Percentiles rank a stretch among this genome's conserved stretches.
phyloP scores from a whole-genome alignment of 2,797 vertebrate species.

The Glyptemys insculpta region DNA sequence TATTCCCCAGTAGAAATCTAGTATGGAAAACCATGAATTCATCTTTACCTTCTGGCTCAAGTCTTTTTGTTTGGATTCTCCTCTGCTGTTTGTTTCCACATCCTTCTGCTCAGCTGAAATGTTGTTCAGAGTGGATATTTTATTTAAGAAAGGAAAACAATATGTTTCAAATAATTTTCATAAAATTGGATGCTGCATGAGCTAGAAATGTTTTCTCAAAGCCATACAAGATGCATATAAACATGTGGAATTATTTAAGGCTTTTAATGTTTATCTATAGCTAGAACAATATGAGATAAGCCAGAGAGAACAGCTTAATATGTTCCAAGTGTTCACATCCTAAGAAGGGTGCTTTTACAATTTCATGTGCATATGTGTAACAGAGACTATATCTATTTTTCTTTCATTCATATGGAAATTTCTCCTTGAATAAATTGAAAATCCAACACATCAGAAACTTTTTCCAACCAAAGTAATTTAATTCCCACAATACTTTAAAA shows the following conservation, averaged over 20 bases:
- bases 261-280: constrained; percentile 28
- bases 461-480: constrained; percentile 30
- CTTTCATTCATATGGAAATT: constrained; percentile 38
- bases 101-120: constrained; percentile 35
- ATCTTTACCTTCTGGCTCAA: not conserved
- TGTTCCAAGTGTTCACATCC: constrained; percentile 3
- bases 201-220: constrained; percentile 15
- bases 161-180: not conserved
- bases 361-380: constrained; percentile 20
- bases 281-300: constrained; percentile 31
- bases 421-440: not conserved
- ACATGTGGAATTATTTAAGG: constrained; percentile 37
- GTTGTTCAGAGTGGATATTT: constrained; percentile 35
- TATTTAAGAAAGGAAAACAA: constrained; percentile 33
- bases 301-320: not conserved
- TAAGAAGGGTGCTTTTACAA: not conserved
- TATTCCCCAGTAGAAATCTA: not conserved
- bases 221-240: constrained; percentile 4
- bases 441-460: not conserved
- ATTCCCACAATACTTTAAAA: constrained; percentile 7
- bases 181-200: constrained; percentile 31
- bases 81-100: not conserved
- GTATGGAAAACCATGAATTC: not conserved
- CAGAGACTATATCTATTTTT: not conserved
- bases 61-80: not conserved